A percentile compares a stretch with the other conserved stretches of the same genome.
Conservation (phyloP, 2,797 vertebrate species). For the Labeo calbasu region DNA sequence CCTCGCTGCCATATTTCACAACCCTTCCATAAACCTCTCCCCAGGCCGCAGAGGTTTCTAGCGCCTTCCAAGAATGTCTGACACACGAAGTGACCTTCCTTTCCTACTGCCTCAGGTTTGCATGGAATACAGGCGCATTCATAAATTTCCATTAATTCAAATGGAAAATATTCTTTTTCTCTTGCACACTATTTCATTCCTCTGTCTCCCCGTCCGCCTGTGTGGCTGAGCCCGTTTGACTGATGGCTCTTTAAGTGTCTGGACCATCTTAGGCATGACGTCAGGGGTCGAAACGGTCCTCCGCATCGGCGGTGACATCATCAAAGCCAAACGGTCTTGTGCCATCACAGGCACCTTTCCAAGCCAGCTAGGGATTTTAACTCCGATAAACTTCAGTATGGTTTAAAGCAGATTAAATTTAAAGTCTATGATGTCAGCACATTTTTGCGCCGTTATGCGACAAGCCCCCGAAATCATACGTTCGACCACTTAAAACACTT, state of each 20-base stretch:
- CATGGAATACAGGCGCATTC: conserved; percentile 43
- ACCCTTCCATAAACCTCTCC: conserved; percentile 56
- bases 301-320: conserved; percentile 37
- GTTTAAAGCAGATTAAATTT: conserved; percentile 29
- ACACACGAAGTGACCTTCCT: conserved; percentile 47
- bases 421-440: conserved; percentile 45
- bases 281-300: conserved; percentile 46
- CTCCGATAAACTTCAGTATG: conserved; percentile 40
- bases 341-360: conserved; percentile 39
- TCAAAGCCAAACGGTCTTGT: conserved; percentile 34
- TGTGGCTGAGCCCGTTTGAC: conserved; percentile 34
- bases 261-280: conserved; percentile 33
- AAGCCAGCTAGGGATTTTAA: conserved; percentile 41
- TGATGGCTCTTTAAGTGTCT: conserved; percentile 40
- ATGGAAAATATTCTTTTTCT: conserved; percentile 48
- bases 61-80: conserved; percentile 51
- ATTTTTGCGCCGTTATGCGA: conserved; percentile 30
- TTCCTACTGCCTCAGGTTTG: conserved; percentile 45
- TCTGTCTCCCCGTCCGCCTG: conserved; percentile 36
- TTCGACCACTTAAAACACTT: conserved; percentile 46
- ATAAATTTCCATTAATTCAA: conserved; percentile 43
- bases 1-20: conserved; percentile 56
- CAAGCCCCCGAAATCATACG: conserved; percentile 35
- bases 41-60: conserved; percentile 50
- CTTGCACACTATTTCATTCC: conserved; percentile 47